Percentiles rank a stretch among this genome's conserved stretches.
phyloP scores from a whole-genome alignment of 2,888 invertebrate genomes.

The Drosophila colorata region DNA sequence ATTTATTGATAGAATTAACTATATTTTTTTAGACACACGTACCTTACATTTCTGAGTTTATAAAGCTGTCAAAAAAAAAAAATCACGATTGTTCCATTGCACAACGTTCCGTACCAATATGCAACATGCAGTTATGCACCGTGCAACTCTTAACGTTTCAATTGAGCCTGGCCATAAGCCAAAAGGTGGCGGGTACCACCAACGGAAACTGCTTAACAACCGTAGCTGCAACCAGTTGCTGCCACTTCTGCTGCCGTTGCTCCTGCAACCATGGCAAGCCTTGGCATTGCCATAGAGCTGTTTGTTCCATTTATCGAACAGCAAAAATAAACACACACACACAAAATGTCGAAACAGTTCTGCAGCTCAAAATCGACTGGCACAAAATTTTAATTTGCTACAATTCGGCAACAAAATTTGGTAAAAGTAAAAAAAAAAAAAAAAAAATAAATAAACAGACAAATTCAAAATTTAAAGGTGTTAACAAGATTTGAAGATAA shows the following conservation, averaged over 20 bases:
- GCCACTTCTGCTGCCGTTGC: conserved; percentile 33
- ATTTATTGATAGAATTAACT: too few relatives aligned
- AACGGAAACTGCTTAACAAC: conserved; percentile 32
- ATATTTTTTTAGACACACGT: too few relatives aligned
- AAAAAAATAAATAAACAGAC: too few relatives aligned
- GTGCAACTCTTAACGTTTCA: background rate
- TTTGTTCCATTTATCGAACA: conserved; percentile 76
- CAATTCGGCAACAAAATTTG: conserved; percentile 32
- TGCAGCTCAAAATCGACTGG: conserved; percentile 29
- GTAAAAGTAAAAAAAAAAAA: background rate
- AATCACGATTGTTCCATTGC: too few relatives aligned
- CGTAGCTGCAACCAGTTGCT: conserved; percentile 65
- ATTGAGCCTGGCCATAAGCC: background rate
- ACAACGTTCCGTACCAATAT: too few relatives aligned
- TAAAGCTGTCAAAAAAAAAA: too few relatives aligned
- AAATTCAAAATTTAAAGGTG: conserved; percentile 13
- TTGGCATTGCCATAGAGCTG: conserved; percentile 70
- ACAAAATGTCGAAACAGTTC: conserved; percentile 56
- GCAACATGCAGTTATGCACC: background rate
- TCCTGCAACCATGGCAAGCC: conserved; percentile 58
- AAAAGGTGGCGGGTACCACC: too few relatives aligned
- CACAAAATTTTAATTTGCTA: conserved; percentile 26
- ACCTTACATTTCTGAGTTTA: too few relatives aligned
- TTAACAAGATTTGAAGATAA: background rate
- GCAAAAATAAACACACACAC: conserved; percentile 36